A percentile compares a stretch with the other conserved stretches of the same genome.
Conservation (phyloP, 2,888 invertebrate species). For the Andrena hattorfiana region DNA sequence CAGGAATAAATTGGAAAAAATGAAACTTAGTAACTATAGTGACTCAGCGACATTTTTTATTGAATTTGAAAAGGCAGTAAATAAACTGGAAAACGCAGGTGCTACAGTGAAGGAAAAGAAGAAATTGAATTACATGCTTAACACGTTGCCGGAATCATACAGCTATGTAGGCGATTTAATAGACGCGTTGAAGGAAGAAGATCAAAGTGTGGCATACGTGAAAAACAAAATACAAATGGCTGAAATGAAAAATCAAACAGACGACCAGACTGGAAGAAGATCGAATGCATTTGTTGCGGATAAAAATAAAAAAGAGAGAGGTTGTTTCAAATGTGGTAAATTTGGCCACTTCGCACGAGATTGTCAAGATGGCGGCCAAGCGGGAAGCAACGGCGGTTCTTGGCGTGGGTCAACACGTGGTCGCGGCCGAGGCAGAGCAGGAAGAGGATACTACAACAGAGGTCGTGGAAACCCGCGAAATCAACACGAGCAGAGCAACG, state of each 20-base stretch:
- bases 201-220: no score
- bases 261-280: no score
- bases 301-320: no score
- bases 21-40: conserved; percentile 35
- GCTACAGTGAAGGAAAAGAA: not conserved
- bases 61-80: conserved; percentile 62
- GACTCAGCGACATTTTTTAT: conserved; percentile 25
- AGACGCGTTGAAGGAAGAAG: no score
- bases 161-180: no score
- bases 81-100: not conserved
- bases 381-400: not conserved
- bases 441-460: conserved; percentile 6
- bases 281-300: no score
- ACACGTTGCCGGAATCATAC: conserved; percentile 67
- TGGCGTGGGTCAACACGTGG: conserved; percentile 19
- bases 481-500: not conserved
- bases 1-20: conserved; percentile 32
- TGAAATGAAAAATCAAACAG: no score
- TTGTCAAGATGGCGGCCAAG: conserved; percentile 25
- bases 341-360: no score
- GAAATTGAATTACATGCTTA: no score
- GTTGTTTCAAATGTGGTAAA: no score
- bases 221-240: no score
- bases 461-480: not conserved
- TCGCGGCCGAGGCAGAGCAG: not conserved